These are phyloP conservation scores for Hemitrygon akajei DNA, from an alignment of 2,797 vertebrate species.

Conservation along the genomic window DNA sequence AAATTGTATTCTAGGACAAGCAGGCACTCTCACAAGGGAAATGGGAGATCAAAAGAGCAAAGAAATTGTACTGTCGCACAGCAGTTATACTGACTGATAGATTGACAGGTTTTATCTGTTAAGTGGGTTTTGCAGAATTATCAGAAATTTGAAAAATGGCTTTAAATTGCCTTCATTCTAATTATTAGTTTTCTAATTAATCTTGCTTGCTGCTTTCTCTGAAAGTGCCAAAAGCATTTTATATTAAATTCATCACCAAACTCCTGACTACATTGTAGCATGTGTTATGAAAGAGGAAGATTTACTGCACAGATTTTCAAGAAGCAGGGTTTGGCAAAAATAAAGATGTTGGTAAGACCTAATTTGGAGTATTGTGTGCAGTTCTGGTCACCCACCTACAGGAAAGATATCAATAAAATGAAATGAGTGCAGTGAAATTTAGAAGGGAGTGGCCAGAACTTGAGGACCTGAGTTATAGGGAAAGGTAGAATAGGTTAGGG, in stretches of 20 bases:
- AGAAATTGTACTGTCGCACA: not conserved
- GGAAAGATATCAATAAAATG: no score
- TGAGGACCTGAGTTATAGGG: no score
- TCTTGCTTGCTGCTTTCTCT: constrained; percentile 22
- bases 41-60: not conserved
- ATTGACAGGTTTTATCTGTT: constrained; percentile 7
- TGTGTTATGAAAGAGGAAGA: constrained; percentile 15
- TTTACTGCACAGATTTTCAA: constrained; percentile 16
- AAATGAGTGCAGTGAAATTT: no score
- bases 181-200: constrained; percentile 29
- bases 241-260: constrained; percentile 20
- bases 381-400: no score
- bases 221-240: constrained; percentile 35
- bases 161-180: constrained; percentile 37
- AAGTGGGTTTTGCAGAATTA: constrained; percentile 29
- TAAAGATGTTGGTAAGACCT: no score
- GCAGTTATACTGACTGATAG: not conserved
- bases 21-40: not conserved
- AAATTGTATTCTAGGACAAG: not conserved
- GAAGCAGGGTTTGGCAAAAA: not conserved
- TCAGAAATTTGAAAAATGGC: constrained; percentile 6
- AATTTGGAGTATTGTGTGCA: no score
- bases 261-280: constrained; percentile 6
- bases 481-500: no score
- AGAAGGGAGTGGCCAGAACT: no score